Base-by-base conservation (phyloP, 2,113 vertebrate species). In the Carassius gibelio region DNA sequence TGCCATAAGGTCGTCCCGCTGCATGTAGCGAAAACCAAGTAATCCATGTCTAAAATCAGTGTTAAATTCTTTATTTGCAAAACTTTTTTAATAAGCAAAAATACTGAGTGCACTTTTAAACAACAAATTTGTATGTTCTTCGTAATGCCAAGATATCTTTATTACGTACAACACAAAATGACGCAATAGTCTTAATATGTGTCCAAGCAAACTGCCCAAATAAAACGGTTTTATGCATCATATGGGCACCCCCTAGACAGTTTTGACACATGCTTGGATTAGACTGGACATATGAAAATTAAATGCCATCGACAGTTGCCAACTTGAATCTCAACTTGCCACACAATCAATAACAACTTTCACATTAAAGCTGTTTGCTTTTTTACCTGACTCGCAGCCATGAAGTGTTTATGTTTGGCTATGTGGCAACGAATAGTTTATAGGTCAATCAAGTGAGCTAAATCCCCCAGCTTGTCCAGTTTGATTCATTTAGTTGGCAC, bases 401-500 rank as follows among this genome's bases (percentile, higher is more conserved):
- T 3, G 42, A 50, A 30, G 26, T 4, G 38, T 42, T 42, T 42
- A 21, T 21, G 48, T 76, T 76, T 76, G 48, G 23, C 45, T 15
- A 45, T 42, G 15, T 76, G 38, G 78, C 59, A 23, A 4, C 4
- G 36, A 55, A 81, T 69, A n/a, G 62, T 66, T 69, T 21, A 69
- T 69, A 69, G 79, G 42, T 36, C 62, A 34, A 8, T 23, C 57
- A 38, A 23, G 36, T 23, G 77, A 45, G 36, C 55, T 15, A 79
- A 80, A n/a, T 42, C 36, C 2, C 26, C 1, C 34, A 42, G 11
- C 11, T 8, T 80, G 57, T 14, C 77, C 4, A 45, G 13, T 45
- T 74, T 45, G 11, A 61, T 80, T 80, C 57, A 64, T 80, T 38
- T 30, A 59, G 8, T 80, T 69, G 45, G 62, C 42, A 81, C 62